Percentiles rank a stretch among this genome's conserved stretches.
Evolutionary conservation across 2,888 invertebrate species (phyloP).

Genomic region (Parnassius mnemosyne): DNA sequence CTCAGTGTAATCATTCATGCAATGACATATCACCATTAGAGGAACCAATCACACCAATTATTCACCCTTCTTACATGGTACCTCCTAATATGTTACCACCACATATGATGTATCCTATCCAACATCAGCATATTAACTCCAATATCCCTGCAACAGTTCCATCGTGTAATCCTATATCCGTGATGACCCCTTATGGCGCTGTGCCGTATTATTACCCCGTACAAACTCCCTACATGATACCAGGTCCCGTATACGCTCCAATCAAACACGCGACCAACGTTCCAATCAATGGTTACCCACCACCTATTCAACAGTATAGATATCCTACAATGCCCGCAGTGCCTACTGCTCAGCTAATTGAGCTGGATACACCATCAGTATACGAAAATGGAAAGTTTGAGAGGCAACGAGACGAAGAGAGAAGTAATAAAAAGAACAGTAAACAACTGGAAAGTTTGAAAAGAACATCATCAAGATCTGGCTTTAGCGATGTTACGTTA

Average conservation of each 20-base stretch:
- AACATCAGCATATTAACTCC: conserved; percentile 43
- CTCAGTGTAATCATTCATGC: conserved; percentile 45
- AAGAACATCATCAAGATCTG: conserved; percentile 65
- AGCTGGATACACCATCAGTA: conserved; percentile 77
- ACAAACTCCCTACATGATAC: conserved; percentile 71
- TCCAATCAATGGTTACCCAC: conserved; percentile 74
- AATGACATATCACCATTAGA: conserved; percentile 43
- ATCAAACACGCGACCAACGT: conserved; percentile 71
- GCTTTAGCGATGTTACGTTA: conserved; percentile 63
- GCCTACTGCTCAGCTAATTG: conserved; percentile 85
- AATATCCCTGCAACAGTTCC: conserved; percentile 47
- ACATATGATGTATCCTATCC: conserved; percentile 53
- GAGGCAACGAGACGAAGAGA: conserved; percentile 51
- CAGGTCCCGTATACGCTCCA: conserved; percentile 66
- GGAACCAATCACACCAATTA: conserved; percentile 45
- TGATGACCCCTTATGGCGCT: conserved; percentile 62
- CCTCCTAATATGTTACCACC: conserved; percentile 42
- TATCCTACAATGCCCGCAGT: conserved; percentile 67
- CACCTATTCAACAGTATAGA: conserved; percentile 57
- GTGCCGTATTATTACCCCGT: conserved; percentile 73
- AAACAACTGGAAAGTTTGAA: conserved; percentile 52
- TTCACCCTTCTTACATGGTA: conserved; percentile 48
- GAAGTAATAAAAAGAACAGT: conserved; percentile 48
- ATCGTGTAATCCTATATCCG: conserved; percentile 49
- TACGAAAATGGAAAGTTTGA: conserved; percentile 68